phyloP scores from a whole-genome alignment of 2,113 vertebrate genomes.

The Takifugu bimaculatus region DNA sequence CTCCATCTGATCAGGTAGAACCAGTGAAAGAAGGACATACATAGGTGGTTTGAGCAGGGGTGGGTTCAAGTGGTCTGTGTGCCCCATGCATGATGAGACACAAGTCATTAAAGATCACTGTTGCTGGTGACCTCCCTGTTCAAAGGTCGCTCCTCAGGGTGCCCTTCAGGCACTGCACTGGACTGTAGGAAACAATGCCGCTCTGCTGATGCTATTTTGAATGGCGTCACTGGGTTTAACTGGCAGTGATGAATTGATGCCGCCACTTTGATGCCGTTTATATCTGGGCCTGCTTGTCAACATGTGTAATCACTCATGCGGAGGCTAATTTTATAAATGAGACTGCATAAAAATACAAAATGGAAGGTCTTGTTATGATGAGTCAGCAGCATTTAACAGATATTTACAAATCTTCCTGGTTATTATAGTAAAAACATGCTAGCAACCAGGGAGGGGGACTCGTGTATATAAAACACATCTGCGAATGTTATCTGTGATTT shows the following conservation, averaged over 20 bases:
- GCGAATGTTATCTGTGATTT: no score
- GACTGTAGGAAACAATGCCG: conserved; percentile 60
- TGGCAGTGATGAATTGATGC: conserved; percentile 50
- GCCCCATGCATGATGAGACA: conserved; percentile 36
- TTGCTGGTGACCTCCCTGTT: conserved; percentile 43
- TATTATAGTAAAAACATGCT: no score
- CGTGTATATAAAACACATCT: no score
- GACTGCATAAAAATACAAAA: conserved; percentile 17
- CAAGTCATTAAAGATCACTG: conserved; percentile 29
- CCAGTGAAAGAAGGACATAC: conserved; percentile 20
- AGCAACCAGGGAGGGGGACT: no score
- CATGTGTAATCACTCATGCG: conserved; percentile 46
- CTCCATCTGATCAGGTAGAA: conserved; percentile 20
- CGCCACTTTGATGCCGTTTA: conserved; percentile 65
- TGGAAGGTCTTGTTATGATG: conserved; percentile 14
- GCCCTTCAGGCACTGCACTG: conserved; percentile 45
- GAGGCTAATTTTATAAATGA: conserved; percentile 17
- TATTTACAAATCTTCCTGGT: no score
- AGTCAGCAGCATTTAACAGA: conserved; percentile 14
- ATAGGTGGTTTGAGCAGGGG: no score
- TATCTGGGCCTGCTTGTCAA: conserved; percentile 59
- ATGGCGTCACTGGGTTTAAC: conserved; percentile 51
- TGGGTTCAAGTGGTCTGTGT: not conserved
- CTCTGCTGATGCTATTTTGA: conserved; percentile 61
- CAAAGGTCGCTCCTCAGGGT: conserved; percentile 41